These are phyloP conservation scores for Antheraea pernyi DNA, from an alignment of 1,140 invertebrate species.

Conservation along the genomic window DNA sequence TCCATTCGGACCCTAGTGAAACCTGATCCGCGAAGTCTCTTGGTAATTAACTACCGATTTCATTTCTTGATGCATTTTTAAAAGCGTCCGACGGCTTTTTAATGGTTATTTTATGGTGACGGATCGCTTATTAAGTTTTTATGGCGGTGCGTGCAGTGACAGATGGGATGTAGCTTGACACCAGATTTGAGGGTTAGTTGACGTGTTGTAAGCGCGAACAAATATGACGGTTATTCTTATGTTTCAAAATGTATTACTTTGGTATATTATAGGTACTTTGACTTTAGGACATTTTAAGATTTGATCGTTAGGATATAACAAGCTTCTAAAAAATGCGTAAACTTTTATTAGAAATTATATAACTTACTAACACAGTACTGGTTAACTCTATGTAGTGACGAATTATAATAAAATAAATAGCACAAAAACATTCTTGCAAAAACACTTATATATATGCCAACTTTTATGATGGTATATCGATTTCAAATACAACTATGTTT, in stretches of 20 bases:
- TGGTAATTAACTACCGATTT: slow-evolving; percentile 77
- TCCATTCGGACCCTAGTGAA: slow-evolving; percentile 48
- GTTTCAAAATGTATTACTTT: not conserved
- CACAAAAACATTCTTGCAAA: too few relatives aligned
- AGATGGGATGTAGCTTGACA: slow-evolving; percentile 76
- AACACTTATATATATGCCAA: too few relatives aligned
- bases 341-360: too few relatives aligned
- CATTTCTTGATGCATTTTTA: slow-evolving; percentile 78
- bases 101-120: slow-evolving; percentile 79
- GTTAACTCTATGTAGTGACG: too few relatives aligned
- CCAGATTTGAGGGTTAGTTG: slow-evolving; percentile 57
- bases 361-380: too few relatives aligned
- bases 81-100: slow-evolving; percentile 76
- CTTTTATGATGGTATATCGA: too few relatives aligned
- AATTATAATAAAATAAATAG: too few relatives aligned
- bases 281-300: not conserved
- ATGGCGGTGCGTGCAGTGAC: slow-evolving; percentile 59
- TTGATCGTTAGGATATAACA: not conserved
- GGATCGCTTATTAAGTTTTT: slow-evolving; percentile 78
- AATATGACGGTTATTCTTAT: not conserved
- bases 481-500: too few relatives aligned
- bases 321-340: not conserved
- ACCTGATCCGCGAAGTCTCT: slow-evolving; percentile 69
- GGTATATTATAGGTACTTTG: not conserved
- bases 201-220: not conserved